These are phyloP conservation scores for Lepidonotus clava DNA, from an alignment of 2,888 invertebrate species.

Conservation along the genomic window DNA sequence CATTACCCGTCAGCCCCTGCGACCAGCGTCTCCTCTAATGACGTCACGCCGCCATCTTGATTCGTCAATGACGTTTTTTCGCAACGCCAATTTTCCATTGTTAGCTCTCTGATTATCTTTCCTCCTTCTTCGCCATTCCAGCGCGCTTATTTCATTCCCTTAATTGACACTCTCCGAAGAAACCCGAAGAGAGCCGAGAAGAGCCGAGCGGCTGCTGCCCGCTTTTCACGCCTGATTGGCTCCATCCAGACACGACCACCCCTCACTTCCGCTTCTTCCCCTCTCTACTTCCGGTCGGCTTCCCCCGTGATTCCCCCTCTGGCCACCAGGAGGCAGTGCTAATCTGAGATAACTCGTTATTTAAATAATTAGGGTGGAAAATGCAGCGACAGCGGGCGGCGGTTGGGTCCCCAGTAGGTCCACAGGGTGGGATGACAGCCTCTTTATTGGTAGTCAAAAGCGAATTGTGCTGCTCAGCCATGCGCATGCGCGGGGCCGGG, in stretches of 20 bases:
- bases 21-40: constrained; percentile 9
- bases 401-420: no score
- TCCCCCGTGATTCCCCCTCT: neutral
- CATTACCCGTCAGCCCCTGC: neutral
- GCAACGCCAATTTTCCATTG: constrained; percentile 1
- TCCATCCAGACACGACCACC: no score
- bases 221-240: constrained; percentile 30
- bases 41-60: constrained; percentile 7
- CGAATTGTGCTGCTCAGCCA: neutral
- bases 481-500: no score
- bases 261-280: neutral
- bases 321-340: neutral
- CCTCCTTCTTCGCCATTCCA: neutral
- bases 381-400: no score
- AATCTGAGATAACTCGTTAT: constrained; percentile 28
- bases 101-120: constrained; percentile 18
- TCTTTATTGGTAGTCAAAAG: constrained; percentile 8
- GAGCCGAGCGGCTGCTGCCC: no score
- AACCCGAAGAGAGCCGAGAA: constrained; percentile 24
- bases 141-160: neutral
- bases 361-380: constrained; percentile 20
- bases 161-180: constrained; percentile 30
- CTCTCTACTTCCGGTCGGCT: neutral
- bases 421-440: neutral
- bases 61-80: neutral